These are phyloP conservation scores for Haliclona indistincta DNA, from an alignment of 37 sponge, comb jelly and placozoan genomes.

Conservation along the genomic window DNA sequence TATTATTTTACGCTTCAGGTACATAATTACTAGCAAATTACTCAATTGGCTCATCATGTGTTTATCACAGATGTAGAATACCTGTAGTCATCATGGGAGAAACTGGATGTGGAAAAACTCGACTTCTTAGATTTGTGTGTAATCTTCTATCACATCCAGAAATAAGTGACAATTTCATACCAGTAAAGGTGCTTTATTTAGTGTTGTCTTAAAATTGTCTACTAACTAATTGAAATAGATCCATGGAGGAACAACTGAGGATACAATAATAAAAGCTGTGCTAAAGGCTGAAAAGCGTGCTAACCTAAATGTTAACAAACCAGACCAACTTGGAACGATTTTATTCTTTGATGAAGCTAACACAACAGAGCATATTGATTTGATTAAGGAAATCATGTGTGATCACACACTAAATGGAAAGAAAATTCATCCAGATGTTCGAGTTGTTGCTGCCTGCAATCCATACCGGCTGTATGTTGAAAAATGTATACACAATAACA, in stretches of 20 bases:
- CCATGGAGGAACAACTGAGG: slow-evolving; percentile 86
- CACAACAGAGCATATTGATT: slow-evolving; percentile 89
- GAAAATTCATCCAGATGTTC: slow-evolving; percentile 68
- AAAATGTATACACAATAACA: too few relatives aligned
- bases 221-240: slow-evolving; percentile 42
- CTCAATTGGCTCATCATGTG: neutral
- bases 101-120: slow-evolving; percentile 13
- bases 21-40: neutral
- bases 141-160: too few relatives aligned
- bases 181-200: too few relatives aligned
- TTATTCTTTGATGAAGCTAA: slow-evolving; percentile 99
- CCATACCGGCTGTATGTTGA: slow-evolving; percentile 87
- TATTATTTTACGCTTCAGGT: slow-evolving; percentile 58
- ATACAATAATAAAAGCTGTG: slow-evolving; percentile 54
- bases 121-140: neutral
- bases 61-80: neutral
- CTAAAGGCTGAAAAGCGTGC: slow-evolving; percentile 65
- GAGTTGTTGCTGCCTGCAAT: slow-evolving; percentile 97
- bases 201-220: too few relatives aligned
- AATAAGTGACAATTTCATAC: too few relatives aligned
- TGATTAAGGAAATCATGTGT: slow-evolving; percentile 99
- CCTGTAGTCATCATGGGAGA: slow-evolving; percentile 4
- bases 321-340: slow-evolving; percentile 65
- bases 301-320: slow-evolving; percentile 10
- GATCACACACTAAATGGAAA: slow-evolving; percentile 82